phyloP scores from a whole-genome alignment of 2,113 vertebrate species.

The Spheniscus mendiculus region DNA sequence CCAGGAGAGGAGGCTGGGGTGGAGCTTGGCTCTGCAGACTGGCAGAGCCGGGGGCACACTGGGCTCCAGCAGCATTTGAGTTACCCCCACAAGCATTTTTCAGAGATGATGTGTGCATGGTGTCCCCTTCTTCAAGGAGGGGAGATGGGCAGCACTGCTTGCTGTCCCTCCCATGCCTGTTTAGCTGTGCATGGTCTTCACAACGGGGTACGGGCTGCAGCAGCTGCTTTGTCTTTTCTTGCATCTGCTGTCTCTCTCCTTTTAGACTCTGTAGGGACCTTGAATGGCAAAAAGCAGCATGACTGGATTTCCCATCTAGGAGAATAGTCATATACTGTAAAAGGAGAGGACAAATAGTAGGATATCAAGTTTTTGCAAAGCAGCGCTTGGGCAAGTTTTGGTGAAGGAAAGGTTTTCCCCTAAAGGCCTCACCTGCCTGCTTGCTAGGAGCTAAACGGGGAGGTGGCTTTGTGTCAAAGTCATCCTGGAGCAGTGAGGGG shows the following conservation, averaged over 20 bases:
- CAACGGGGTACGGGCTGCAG: not conserved
- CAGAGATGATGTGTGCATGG: fast-evolving
- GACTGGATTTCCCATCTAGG: not conserved
- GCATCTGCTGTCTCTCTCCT: not conserved
- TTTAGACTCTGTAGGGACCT: too few relatives aligned
- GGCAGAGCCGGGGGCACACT: fast-evolving
- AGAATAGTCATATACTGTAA: not conserved
- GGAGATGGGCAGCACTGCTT: not conserved
- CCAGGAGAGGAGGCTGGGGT: not conserved
- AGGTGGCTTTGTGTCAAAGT: not conserved
- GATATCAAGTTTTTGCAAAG: not conserved
- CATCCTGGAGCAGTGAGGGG: not conserved
- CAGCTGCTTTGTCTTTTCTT: not conserved
- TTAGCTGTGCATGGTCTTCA: fast-evolving
- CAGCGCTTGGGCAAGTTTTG: not conserved
- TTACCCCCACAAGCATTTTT: not conserved
- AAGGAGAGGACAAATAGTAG: not conserved
- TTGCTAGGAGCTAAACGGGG: fast-evolving
- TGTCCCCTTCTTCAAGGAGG: too few relatives aligned
- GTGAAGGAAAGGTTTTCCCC: not conserved
- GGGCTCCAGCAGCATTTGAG: fast-evolving
- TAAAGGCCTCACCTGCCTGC: fast-evolving
- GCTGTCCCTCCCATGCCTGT: too few relatives aligned
- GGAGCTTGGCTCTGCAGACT: too few relatives aligned
- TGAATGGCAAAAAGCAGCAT: not conserved